Percentiles rank a stretch among this genome's conserved stretches.
phyloP scores from a whole-genome alignment of 2,797 vertebrate species.

The Mormyrus proboscirostris region DNA sequence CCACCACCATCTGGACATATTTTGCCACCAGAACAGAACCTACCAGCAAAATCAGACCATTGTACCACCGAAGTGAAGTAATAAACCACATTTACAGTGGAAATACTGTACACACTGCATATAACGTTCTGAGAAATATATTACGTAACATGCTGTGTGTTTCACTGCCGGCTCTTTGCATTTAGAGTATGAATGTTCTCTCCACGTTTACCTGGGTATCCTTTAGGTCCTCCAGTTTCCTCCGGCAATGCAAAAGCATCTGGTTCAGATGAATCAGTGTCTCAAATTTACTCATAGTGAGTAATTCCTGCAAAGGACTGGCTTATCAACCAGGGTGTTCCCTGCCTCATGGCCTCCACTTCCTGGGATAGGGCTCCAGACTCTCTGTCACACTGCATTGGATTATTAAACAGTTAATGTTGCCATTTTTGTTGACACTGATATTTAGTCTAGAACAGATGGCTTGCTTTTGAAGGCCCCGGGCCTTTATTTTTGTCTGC shows the following conservation, averaged over 20 bases:
- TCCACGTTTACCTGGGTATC: neutral
- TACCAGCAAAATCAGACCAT: neutral
- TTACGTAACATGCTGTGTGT: neutral
- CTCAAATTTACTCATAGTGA: neutral
- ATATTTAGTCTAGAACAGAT: neutral
- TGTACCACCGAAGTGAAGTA: neutral
- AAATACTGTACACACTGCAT: neutral
- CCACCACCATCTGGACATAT: neutral
- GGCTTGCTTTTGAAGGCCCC: neutral
- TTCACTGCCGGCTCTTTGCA: neutral
- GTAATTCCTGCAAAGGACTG: neutral
- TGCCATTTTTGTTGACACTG: neutral
- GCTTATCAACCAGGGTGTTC: neutral
- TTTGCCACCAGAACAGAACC: neutral
- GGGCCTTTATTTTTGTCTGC: neutral
- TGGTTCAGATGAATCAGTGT: neutral
- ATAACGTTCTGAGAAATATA: neutral
- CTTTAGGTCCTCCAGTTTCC: neutral
- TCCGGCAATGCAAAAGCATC: neutral
- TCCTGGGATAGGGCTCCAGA: neutral
- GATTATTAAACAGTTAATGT: neutral
- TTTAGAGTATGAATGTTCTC: neutral
- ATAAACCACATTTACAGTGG: neutral
- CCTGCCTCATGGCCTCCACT: neutral
- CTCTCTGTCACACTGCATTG: neutral